Conservation (phyloP, 2,797 vertebrate genomes). For the Chromis chromis region DNA sequence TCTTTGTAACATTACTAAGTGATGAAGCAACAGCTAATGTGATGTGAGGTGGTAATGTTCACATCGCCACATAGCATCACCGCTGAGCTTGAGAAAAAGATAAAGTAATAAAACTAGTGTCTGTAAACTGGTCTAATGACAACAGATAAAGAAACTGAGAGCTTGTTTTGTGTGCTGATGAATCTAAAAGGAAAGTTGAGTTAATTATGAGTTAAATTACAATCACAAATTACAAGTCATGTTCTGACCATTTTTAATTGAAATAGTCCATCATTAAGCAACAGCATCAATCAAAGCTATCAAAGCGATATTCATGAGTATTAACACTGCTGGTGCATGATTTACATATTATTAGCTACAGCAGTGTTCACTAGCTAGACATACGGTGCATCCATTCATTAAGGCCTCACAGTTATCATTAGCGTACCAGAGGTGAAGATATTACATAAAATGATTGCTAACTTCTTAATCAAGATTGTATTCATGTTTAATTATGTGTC, state of each 20-base stretch:
- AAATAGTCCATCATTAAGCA: slow-evolving; percentile 22
- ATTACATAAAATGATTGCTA: neutral
- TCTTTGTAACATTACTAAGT: neutral
- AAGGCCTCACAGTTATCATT: slow-evolving; percentile 9
- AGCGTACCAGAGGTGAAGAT: neutral
- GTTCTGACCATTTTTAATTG: slow-evolving; percentile 17
- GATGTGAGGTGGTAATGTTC: neutral
- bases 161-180: slow-evolving; percentile 20
- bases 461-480: neutral
- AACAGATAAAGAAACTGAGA: slow-evolving; percentile 5
- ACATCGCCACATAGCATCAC: slow-evolving; percentile 4
- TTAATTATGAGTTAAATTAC: slow-evolving; percentile 36
- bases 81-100: neutral
- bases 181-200: slow-evolving; percentile 20
- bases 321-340: slow-evolving; percentile 12
- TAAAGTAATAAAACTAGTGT: slow-evolving; percentile 1
- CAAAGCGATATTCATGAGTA: slow-evolving; percentile 9
- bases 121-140: slow-evolving; percentile 3
- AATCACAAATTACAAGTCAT: slow-evolving; percentile 24
- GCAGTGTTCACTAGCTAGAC: neutral
- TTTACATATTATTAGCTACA: slow-evolving; percentile 34
- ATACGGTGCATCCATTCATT: slow-evolving; percentile 4
- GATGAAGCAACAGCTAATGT: neutral
- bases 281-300: slow-evolving; percentile 36
- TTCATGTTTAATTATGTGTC: slow-evolving; percentile 6